Evolutionary conservation across 2,888 invertebrate genomes (phyloP).

Genomic region (Drosophila subsilvestris): DNA sequence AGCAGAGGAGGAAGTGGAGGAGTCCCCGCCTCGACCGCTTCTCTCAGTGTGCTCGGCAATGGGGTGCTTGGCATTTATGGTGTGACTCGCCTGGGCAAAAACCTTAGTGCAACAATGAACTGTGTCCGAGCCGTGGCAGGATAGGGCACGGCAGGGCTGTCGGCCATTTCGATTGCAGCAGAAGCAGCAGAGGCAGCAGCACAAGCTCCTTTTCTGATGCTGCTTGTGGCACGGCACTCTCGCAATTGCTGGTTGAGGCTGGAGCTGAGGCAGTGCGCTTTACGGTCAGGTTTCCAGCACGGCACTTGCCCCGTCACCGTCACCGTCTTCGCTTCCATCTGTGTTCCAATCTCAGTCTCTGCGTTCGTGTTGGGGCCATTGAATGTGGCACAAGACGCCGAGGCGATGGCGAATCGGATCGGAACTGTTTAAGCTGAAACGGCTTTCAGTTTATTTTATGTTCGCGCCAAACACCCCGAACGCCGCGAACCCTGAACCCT

Average conservation of each 20-base stretch:
- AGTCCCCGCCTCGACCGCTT: not conserved
- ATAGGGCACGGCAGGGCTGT: not conserved
- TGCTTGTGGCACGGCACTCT: constrained; percentile 14
- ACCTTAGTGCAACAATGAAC: constrained; percentile 58
- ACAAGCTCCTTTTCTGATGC: not conserved
- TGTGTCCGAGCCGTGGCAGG: constrained; percentile 7
- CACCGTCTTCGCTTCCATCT: constrained; percentile 1
- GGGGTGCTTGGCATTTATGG: constrained; percentile 74
- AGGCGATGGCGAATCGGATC: constrained; percentile 68
- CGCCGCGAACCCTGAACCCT: not conserved
- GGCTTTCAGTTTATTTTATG: constrained; percentile 49
- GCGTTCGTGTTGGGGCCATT: constrained; percentile 7
- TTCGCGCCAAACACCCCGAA: not conserved
- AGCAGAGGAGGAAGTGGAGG: not conserved
- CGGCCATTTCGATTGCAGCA: constrained; percentile 42
- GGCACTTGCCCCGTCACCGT: not conserved
- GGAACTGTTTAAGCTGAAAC: constrained; percentile 70
- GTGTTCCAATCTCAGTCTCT: not conserved
- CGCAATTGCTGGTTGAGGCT: constrained; percentile 61
- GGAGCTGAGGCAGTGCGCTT: constrained; percentile 70
- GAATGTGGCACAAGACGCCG: constrained; percentile 26
- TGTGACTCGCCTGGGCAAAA: constrained; percentile 45
- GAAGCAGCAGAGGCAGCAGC: constrained; percentile 42
- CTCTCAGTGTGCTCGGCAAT: constrained; percentile 33
- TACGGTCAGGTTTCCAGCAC: constrained; percentile 53